A percentile compares a stretch with the other conserved stretches of the same genome.
These are phyloP conservation scores for Empis stercorea DNA, from an alignment of 2,888 invertebrate genomes.

Conservation along the genomic window DNA sequence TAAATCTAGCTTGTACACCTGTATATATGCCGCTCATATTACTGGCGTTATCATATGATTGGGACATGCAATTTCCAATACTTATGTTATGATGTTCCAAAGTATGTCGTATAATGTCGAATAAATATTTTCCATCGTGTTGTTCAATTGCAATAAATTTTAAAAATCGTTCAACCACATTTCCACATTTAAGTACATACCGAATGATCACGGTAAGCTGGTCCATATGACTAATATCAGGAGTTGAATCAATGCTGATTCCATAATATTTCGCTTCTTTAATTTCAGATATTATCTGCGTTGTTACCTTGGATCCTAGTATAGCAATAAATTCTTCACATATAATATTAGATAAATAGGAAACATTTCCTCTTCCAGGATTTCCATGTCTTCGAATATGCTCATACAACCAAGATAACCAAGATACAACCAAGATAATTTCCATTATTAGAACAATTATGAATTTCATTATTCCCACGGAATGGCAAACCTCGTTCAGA, in stretches of 20 bases:
- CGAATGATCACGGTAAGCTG: constrained; percentile 7
- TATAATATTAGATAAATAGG: constrained; percentile 1
- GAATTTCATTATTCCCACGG: neutral
- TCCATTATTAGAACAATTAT: neutral
- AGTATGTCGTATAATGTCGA: constrained; percentile 17
- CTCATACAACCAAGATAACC: neutral
- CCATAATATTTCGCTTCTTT: constrained; percentile 4
- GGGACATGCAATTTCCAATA: constrained; percentile 6
- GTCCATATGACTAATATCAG: constrained; percentile 8
- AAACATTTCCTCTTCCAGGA: constrained; percentile 4
- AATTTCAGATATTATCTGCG: neutral
- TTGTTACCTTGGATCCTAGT: neutral
- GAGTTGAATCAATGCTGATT: constrained; percentile 8
- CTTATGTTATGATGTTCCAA: neutral
- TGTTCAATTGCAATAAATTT: constrained; percentile 1
- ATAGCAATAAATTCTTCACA: constrained; percentile 4
- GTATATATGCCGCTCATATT: constrained; percentile 23
- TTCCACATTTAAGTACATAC: constrained; percentile 2
- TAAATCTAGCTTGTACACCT: constrained; percentile 22
- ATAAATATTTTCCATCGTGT: constrained; percentile 3
- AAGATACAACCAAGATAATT: neutral
- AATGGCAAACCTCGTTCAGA: constrained; percentile 6
- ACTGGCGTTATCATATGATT: constrained; percentile 14
- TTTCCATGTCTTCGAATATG: constrained; percentile 3
- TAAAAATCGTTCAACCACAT: constrained; percentile 5